Evolutionary conservation across 2,888 invertebrate genomes (phyloP).

Genomic region (Lapara coniferarum): DNA sequence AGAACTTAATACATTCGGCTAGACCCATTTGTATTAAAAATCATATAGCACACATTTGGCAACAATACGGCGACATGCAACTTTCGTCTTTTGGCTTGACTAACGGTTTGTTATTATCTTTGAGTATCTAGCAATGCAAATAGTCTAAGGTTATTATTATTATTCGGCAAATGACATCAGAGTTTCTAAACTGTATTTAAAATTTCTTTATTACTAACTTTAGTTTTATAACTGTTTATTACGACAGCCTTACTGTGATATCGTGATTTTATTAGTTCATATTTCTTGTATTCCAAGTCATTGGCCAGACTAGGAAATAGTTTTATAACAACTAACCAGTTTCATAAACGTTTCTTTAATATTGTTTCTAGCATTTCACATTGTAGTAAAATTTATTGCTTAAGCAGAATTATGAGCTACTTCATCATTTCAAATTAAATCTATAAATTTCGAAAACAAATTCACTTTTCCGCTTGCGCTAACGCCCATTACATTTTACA

Average conservation of each 20-base stretch:
- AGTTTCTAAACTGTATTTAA: background rate
- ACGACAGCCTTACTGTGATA: background rate
- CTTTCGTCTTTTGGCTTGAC: background rate
- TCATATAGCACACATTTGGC: background rate
- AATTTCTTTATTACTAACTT: too few species aligned
- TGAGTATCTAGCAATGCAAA: too few species aligned
- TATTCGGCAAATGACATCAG: background rate
- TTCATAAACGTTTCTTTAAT: background rate
- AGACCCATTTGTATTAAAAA: background rate
- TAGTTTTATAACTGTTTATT: background rate
- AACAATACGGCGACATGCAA: conserved; percentile 8
- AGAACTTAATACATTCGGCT: background rate
- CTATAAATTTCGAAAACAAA: conserved; percentile 16
- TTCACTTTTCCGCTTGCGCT: conserved; percentile 13
- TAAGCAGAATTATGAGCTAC: background rate
- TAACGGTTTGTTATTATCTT: background rate
- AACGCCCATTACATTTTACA: conserved; percentile 23
- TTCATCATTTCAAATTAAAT: conserved; percentile 12
- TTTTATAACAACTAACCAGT: background rate
- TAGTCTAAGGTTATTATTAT: too few species aligned
- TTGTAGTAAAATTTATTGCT: background rate
- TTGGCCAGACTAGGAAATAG: too few species aligned
- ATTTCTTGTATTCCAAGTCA: too few species aligned
- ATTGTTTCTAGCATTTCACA: background rate
- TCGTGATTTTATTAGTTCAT: too few species aligned